A percentile compares a stretch with the other conserved stretches of the same genome.
phyloP scores from a whole-genome alignment of 2,888 invertebrate genomes.

The Frankliniella fusca region DNA sequence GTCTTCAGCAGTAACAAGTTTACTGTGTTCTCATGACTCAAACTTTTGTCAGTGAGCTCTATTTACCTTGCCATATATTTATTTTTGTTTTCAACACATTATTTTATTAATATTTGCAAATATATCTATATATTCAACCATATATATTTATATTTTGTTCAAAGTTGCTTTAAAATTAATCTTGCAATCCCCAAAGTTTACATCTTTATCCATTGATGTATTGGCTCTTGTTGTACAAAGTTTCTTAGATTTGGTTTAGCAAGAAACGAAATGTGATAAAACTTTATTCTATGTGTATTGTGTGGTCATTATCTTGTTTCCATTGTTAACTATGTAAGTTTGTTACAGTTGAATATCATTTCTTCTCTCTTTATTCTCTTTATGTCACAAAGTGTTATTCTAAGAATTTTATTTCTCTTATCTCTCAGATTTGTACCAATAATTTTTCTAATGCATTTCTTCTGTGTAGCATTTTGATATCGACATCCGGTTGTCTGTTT shows the following conservation, averaged over 20 bases:
- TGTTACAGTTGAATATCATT: not conserved
- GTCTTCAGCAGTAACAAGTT: not conserved
- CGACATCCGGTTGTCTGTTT: not conserved
- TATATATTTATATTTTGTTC: not conserved
- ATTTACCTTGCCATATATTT: not conserved
- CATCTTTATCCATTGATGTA: not conserved
- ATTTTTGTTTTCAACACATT: not conserved
- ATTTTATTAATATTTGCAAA: not conserved
- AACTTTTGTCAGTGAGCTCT: not conserved
- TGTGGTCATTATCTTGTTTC: not conserved
- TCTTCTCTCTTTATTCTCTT: not conserved
- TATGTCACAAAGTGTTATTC: too few relatives aligned
- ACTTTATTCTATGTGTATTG: not conserved
- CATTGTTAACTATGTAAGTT: not conserved
- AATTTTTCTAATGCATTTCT: too few relatives aligned
- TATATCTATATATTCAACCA: not conserved
- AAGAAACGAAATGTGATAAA: conserved; percentile 11
- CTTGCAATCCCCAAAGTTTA: not conserved
- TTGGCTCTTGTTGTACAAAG: not conserved
- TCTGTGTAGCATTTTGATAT: not conserved
- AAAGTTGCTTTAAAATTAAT: not conserved
- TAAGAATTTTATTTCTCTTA: too few relatives aligned
- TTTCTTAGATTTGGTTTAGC: not conserved
- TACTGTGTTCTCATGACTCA: too few relatives aligned
- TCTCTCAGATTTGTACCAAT: too few relatives aligned